These are phyloP conservation scores for Dyspetes luteomarginatus DNA, from an alignment of 2,888 invertebrate genomes.

Conservation along the genomic window DNA sequence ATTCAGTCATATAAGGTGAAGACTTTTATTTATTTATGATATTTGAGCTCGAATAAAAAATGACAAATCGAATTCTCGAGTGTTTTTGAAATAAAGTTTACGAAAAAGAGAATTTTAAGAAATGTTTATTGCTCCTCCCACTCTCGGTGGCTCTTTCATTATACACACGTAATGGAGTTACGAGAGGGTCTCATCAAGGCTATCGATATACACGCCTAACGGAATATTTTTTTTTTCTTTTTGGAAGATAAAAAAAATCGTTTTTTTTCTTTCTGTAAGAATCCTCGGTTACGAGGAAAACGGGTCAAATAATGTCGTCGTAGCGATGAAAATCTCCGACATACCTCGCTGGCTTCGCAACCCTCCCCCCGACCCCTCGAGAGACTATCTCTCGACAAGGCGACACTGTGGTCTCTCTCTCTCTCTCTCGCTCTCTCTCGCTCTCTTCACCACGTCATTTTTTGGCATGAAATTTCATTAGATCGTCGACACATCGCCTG, in stretches of 20 bases:
- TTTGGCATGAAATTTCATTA: slow-evolving; percentile 73
- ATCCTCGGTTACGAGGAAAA: slow-evolving; percentile 1
- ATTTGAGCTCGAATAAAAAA: too few species aligned
- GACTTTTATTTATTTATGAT: too few species aligned
- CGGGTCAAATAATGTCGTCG: slow-evolving; percentile 9
- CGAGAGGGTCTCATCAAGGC: slow-evolving; percentile 63
- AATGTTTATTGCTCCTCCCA: slow-evolving; percentile 62
- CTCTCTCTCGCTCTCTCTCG: slow-evolving; percentile 3
- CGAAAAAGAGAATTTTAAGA: slow-evolving; percentile 1
- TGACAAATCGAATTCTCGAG: neutral
- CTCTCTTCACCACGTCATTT: slow-evolving; percentile 79
- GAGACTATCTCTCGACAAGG: slow-evolving; percentile 59
- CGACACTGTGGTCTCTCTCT: slow-evolving; percentile 50
- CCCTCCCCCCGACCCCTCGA: slow-evolving; percentile 41
- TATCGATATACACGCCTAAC: slow-evolving; percentile 55
- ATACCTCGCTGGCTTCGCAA: slow-evolving; percentile 61
- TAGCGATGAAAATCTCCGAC: slow-evolving; percentile 38
- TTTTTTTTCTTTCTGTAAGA: neutral
- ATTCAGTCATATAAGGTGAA: too few species aligned
- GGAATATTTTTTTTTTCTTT: slow-evolving; percentile 28
- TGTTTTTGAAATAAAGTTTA: neutral
- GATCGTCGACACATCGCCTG: slow-evolving; percentile 65
- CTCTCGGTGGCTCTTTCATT: slow-evolving; percentile 43
- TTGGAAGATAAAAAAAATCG: slow-evolving; percentile 6
- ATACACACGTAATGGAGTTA: slow-evolving; percentile 64